Evolutionary conservation across 2,797 vertebrate species (phyloP), one percentile per base, ranked within the genome.

Genomic region (Chaenodraco wilsoni): DNA sequence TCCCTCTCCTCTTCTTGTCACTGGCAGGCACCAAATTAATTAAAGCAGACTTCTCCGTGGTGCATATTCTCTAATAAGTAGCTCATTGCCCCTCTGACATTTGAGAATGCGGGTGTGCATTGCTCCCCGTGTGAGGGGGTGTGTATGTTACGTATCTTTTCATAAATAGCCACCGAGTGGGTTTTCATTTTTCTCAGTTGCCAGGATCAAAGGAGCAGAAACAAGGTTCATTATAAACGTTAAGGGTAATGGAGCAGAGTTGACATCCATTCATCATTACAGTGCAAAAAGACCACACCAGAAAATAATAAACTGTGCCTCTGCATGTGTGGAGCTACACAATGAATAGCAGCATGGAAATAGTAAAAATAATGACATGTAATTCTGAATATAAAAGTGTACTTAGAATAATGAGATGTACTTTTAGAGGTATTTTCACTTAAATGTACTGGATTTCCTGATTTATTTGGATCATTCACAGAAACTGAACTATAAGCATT

Each of bases 31-130:
- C 80, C 72, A 70, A 83, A 86, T 91, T 92, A 94, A 95, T 94
- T 93, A 93, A 90, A 91, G 87, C 85, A 65, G 63, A 12, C 63
- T 86, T 88, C 79, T 85, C 89, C 84, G 79, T 41, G 54, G 74
- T 91, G 82, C 76, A 85, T 83, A 80, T 89, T 87, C 73, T 87
- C 89, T 94, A 92, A 92, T 93, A 92, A 93, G 91, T 88, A 87
- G 84, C 90, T 89, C 80, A 78, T 89, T 88, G 91, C 81, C 81
- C 84, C 72, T 83, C 70, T 93, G 92, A 93, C 91, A 92, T 89
- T 87, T 86, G 31, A 70, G 52, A 55, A 14, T 57, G 41, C 69
- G 79, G 65, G 57, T 69, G 44, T 65, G 58, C 23, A 12, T 33
- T 27, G 51, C 56, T 65, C 33, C 16, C 41, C 85, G 74, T 84